These are phyloP conservation scores for Pseudococcus longispinus DNA, from an alignment of 2,888 invertebrate species.

Conservation along the genomic window DNA sequence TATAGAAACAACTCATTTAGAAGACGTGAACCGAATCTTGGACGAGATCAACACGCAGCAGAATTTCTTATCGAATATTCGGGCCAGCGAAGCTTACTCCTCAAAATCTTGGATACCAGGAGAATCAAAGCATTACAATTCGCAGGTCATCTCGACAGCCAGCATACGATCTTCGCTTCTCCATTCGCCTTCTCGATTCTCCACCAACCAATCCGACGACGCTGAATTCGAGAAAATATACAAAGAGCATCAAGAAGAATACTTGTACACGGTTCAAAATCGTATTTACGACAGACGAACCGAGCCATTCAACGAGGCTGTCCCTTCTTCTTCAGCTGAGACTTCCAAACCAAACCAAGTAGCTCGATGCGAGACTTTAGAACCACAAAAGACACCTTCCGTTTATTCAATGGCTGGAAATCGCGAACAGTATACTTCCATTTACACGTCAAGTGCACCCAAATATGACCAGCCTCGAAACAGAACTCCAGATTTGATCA, in stretches of 20 bases:
- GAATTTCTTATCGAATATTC: slow-evolving; percentile 3
- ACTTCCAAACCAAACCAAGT: neutral
- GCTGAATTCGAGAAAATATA: slow-evolving; percentile 18
- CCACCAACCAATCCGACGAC: neutral
- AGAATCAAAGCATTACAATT: neutral
- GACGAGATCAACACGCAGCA: neutral
- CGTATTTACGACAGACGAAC: slow-evolving; percentile 21
- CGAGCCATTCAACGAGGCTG: neutral
- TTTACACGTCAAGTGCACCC: slow-evolving; percentile 74
- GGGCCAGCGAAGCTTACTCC: neutral
- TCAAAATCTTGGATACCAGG: neutral
- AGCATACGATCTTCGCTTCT: neutral
- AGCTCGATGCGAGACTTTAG: neutral
- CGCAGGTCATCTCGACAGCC: neutral
- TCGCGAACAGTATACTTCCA: slow-evolving; percentile 76
- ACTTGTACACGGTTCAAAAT: slow-evolving; percentile 7
- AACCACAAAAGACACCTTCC: slow-evolving; percentile 44
- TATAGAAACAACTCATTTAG: neutral
- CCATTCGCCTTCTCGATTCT: neutral
- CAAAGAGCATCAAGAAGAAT: slow-evolving; percentile 23
- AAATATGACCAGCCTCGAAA: slow-evolving; percentile 61
- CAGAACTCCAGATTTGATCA: slow-evolving; percentile 41
- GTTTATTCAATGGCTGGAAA: slow-evolving; percentile 62
- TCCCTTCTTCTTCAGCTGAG: neutral
- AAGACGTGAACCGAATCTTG: neutral